These are phyloP conservation scores for Phytoseiulus persimilis DNA, from an alignment of 2,888 invertebrate genomes.

Conservation along the genomic window DNA sequence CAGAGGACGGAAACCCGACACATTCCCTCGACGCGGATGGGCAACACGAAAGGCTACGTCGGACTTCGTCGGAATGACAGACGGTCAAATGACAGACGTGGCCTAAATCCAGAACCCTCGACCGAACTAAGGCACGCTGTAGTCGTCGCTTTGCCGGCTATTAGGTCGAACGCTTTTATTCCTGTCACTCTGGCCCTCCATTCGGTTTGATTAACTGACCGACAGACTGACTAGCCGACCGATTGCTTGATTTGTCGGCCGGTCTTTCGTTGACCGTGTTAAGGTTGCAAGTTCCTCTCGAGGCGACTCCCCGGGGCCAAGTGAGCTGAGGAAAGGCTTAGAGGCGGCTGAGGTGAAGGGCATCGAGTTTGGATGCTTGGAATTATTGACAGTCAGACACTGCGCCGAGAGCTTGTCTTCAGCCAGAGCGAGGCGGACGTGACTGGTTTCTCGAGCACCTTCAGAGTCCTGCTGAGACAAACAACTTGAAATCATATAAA, in stretches of 20 bases:
- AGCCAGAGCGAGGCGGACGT: background rate
- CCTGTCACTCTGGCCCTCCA: background rate
- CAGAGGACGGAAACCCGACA: background rate
- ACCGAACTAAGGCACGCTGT: too few relatives aligned
- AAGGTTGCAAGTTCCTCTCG: background rate
- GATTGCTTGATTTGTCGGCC: background rate
- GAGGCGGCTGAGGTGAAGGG: background rate
- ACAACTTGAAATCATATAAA: background rate
- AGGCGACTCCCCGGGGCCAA: background rate
- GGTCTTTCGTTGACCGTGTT: background rate
- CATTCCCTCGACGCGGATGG: background rate
- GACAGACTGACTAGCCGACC: background rate
- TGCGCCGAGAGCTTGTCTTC: background rate
- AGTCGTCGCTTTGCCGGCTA: background rate
- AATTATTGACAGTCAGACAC: background rate
- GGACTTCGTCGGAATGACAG: background rate
- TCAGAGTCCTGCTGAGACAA: background rate
- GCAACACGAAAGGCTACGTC: background rate
- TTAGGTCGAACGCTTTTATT: background rate
- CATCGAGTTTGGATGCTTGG: background rate
- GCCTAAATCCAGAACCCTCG: too few relatives aligned
- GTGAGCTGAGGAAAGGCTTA: background rate
- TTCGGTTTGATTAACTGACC: background rate
- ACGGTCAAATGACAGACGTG: background rate
- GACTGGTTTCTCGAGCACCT: background rate